Conservation (phyloP, 2,113 vertebrate genomes). For the Periophthalmus modestus region DNA sequence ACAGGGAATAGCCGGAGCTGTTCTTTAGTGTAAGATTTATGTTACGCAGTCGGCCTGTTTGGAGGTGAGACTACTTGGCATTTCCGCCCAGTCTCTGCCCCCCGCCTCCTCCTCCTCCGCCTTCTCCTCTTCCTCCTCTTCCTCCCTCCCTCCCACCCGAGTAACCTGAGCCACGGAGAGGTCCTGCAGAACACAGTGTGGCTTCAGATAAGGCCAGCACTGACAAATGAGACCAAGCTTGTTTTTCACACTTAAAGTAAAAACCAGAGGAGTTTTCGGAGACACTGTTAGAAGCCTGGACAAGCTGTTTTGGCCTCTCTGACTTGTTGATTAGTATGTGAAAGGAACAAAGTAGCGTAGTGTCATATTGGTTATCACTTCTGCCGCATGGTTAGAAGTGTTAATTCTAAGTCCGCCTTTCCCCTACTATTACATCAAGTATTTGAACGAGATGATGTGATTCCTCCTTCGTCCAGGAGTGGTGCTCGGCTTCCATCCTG, state of each 20-base stretch:
- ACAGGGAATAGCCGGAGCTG: slow-evolving; percentile 10
- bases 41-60: slow-evolving; percentile 11
- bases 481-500: too few relatives aligned
- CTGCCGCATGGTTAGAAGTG: too few relatives aligned
- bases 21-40: slow-evolving; percentile 45
- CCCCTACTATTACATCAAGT: too few relatives aligned
- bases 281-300: slow-evolving; percentile 1
- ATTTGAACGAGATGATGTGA: too few relatives aligned
- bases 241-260: slow-evolving; percentile 50
- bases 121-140: background rate
- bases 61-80: slow-evolving; percentile 22
- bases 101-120: slow-evolving; percentile 12
- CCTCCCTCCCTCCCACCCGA: slow-evolving; percentile 11
- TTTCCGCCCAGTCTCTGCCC: slow-evolving; percentile 36
- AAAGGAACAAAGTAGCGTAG: background rate
- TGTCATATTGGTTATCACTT: too few relatives aligned
- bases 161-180: slow-evolving; percentile 65
- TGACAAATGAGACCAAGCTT: slow-evolving; percentile 64
- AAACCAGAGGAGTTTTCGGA: slow-evolving; percentile 6
- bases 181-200: slow-evolving; percentile 58
- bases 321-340: background rate
- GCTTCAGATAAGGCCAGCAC: slow-evolving; percentile 65
- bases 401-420: too few relatives aligned
- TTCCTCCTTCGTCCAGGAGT: too few relatives aligned
- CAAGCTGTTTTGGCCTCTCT: background rate